phyloP scores from a whole-genome alignment of 2,888 invertebrate species.

The Cantharis nigra region DNA sequence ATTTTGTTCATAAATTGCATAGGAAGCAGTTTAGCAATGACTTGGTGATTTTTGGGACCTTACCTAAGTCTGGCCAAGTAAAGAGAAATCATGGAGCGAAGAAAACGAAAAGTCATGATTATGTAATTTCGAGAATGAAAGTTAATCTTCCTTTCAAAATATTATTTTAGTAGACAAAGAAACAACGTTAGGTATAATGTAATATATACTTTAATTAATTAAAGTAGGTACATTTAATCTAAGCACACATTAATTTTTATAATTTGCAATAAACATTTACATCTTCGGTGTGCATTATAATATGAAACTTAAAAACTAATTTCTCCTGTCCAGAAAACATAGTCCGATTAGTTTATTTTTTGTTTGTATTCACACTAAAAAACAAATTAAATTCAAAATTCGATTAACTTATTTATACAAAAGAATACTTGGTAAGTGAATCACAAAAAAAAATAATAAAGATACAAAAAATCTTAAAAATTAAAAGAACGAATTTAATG shows the following conservation, averaged over 20 bases:
- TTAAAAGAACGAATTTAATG: conserved; percentile 4
- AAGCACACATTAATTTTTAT: conserved; percentile 28
- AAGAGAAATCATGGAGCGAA: neutral
- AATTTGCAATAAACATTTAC: conserved; percentile 30
- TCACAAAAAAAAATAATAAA: conserved; percentile 1
- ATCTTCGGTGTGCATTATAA: conserved; percentile 28
- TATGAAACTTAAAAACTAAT: conserved; percentile 3
- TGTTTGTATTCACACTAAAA: neutral
- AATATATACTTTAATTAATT: neutral
- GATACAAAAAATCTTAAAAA: conserved; percentile 5
- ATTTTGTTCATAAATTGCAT: too few relatives aligned
- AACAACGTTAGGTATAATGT: neutral
- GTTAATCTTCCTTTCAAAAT: neutral
- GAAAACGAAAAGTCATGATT: neutral
- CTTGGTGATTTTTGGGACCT: too few relatives aligned
- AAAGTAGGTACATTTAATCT: conserved; percentile 21
- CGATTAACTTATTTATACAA: neutral
- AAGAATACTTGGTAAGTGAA: neutral
- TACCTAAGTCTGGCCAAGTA: neutral
- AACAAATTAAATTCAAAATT: neutral
- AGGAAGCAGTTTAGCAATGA: too few relatives aligned
- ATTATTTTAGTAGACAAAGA: neutral
- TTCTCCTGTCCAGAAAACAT: neutral
- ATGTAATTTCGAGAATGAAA: neutral
- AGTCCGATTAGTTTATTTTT: neutral